Conservation (phyloP, 1,140 invertebrate species). For the Lepidurus packardi region DNA sequence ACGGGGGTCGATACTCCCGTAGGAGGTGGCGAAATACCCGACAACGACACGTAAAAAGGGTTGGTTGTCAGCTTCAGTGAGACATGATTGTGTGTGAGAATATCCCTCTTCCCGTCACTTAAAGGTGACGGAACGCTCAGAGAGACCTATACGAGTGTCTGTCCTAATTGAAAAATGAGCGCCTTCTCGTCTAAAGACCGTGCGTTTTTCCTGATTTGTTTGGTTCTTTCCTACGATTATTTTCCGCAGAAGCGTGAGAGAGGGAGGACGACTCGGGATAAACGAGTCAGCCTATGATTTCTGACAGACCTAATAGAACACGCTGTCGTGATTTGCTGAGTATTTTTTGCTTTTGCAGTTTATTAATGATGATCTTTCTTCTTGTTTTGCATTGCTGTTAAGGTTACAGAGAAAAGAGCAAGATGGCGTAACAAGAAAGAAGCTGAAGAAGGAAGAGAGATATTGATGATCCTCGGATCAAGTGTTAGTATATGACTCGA, state of each 20-base stretch:
- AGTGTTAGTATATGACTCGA: too few species aligned
- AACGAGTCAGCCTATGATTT: too few species aligned
- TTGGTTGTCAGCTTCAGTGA: neutral
- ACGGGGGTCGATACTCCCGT: neutral
- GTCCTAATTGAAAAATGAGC: neutral
- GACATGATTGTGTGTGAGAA: neutral
- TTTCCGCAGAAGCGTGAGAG: neutral
- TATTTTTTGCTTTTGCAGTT: too few species aligned
- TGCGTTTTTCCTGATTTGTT: neutral
- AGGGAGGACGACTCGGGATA: neutral
- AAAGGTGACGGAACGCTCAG: neutral
- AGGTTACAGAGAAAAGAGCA: too few species aligned
- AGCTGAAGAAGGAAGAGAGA: too few species aligned
- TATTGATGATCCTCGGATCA: too few species aligned
- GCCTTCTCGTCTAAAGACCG: neutral
- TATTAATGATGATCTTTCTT: too few species aligned
- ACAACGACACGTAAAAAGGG: neutral
- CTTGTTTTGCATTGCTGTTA: too few species aligned
- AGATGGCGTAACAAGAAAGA: too few species aligned
- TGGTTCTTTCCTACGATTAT: neutral
- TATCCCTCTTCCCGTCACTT: neutral
- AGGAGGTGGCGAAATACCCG: neutral
- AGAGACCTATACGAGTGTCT: neutral
- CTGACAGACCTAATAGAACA: too few species aligned
- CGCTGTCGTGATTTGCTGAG: too few species aligned